A percentile compares a stretch with the other conserved stretches of the same genome.
These are phyloP conservation scores for Nomada lathburiana DNA, from an alignment of 2,888 invertebrate genomes.

Conservation along the genomic window DNA sequence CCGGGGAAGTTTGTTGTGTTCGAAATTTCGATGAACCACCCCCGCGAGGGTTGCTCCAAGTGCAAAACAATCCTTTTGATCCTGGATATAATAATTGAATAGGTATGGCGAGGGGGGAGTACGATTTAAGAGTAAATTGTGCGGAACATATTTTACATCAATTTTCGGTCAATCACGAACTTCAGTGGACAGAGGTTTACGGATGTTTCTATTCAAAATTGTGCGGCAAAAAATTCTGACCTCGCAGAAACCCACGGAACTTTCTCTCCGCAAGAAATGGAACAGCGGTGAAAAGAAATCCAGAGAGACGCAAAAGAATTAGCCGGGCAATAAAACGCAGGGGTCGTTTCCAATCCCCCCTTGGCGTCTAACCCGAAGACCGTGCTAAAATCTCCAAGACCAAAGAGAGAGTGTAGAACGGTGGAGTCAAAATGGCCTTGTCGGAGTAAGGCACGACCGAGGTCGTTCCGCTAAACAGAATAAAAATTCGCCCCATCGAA, in stretches of 20 bases:
- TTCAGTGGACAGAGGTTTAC: too few species aligned
- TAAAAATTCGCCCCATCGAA: slow-evolving; percentile 50
- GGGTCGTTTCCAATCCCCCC: background rate
- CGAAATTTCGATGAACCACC: background rate
- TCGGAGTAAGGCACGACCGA: slow-evolving; percentile 3
- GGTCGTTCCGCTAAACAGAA: slow-evolving; percentile 38
- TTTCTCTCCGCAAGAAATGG: background rate
- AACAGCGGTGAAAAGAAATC: background rate
- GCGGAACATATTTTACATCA: too few species aligned
- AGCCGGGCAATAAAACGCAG: background rate
- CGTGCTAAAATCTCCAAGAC: background rate
- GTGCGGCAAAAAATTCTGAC: too few species aligned
- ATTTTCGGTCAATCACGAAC: too few species aligned
- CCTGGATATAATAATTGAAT: background rate
- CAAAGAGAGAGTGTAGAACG: background rate
- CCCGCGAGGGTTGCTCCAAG: too few species aligned
- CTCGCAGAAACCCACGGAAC: background rate
- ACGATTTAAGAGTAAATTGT: too few species aligned
- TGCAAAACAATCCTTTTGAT: too few species aligned
- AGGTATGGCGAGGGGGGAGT: too few species aligned
- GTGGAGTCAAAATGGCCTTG: slow-evolving; percentile 6
- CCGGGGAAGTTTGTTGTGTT: background rate
- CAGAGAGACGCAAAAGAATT: background rate
- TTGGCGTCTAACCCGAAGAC: background rate
- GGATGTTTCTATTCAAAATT: too few species aligned